Conservation (phyloP, 2,113 vertebrate genomes). For the Petaurus breviceps region DNA sequence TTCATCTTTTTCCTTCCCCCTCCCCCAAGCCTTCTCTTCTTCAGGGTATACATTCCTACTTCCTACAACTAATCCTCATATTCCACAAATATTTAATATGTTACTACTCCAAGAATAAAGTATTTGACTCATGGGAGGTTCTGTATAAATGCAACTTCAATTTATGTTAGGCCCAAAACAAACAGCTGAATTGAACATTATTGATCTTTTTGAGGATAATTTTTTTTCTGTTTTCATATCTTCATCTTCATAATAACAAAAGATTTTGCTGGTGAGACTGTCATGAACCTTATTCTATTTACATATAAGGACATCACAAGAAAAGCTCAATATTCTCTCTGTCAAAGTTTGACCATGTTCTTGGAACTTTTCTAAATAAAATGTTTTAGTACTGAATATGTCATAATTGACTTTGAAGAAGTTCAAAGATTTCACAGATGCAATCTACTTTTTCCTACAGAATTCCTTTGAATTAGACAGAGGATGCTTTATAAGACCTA, state of each 20-base stretch:
- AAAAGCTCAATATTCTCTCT: neutral
- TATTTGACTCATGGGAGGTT: neutral
- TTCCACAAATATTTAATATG: neutral
- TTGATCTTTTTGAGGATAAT: neutral
- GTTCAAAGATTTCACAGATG: neutral
- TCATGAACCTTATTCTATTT: neutral
- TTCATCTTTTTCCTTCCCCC: too few species aligned
- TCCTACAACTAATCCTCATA: neutral
- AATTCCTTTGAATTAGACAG: neutral
- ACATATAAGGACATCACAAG: neutral
- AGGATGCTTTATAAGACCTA: neutral
- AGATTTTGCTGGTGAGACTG: neutral
- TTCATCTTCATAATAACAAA: neutral
- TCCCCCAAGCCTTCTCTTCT: neutral
- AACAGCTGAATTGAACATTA: neutral
- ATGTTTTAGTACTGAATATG: neutral
- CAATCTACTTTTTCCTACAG: neutral
- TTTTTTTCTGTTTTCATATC: neutral
- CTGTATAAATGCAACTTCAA: too few species aligned
- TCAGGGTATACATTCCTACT: neutral
- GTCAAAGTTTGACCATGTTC: neutral
- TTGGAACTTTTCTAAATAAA: neutral
- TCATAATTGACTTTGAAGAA: neutral
- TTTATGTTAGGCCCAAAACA: neutral
- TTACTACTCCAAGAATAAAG: neutral